Evolutionary conservation across 2,888 invertebrate species (phyloP).

Genomic region (Epistrophella euchroma): DNA sequence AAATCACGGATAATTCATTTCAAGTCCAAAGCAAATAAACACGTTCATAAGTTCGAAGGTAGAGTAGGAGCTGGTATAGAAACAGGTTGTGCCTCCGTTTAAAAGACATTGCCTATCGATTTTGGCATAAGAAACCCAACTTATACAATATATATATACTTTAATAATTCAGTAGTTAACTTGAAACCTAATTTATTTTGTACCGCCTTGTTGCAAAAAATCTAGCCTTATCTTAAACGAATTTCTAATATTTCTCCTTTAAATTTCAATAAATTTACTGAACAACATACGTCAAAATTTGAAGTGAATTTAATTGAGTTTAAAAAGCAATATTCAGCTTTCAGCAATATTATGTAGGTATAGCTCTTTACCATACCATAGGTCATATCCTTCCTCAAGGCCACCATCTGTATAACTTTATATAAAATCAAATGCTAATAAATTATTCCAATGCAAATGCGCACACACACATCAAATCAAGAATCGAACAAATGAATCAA

Average conservation of each 20-base stretch:
- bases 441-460: conserved; percentile 44
- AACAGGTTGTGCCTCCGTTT: too few relatives aligned
- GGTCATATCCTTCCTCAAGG: not conserved
- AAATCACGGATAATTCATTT: too few relatives aligned
- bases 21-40: too few relatives aligned
- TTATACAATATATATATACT: too few relatives aligned
- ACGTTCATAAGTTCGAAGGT: too few relatives aligned
- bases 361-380: not conserved
- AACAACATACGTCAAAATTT: not conserved
- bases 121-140: too few relatives aligned
- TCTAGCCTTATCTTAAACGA: not conserved
- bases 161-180: too few relatives aligned
- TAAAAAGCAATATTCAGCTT: not conserved
- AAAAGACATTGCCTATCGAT: too few relatives aligned
- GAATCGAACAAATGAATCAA: conserved; percentile 45
- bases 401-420: not conserved
- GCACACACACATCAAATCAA: not conserved
- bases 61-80: too few relatives aligned
- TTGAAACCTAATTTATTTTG: too few relatives aligned
- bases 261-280: not conserved
- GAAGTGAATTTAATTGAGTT: not conserved
- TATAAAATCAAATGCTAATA: not conserved
- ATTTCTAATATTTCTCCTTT: not conserved
- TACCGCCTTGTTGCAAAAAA: too few relatives aligned
- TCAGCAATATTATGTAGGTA: not conserved